Conservation (phyloP, 2,797 vertebrate species). For the Argentina silus region DNA sequence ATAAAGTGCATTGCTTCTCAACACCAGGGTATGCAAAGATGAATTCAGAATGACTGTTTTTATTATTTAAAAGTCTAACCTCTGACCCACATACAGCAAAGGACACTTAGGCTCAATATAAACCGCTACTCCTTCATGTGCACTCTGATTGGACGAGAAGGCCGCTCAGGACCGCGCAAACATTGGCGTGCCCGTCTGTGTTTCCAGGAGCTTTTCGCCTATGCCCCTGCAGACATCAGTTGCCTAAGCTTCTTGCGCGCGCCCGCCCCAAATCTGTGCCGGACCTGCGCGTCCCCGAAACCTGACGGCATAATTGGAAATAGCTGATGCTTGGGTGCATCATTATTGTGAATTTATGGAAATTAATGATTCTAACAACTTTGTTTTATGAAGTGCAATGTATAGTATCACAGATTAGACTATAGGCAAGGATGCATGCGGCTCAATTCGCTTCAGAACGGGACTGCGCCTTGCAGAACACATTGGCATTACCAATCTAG, state of each 20-base stretch:
- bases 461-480: background rate
- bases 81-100: constrained; percentile 69
- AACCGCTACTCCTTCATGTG: constrained; percentile 46
- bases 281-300: constrained; percentile 57
- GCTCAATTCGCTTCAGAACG: background rate
- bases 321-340: constrained; percentile 32
- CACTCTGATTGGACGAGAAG: constrained; percentile 62
- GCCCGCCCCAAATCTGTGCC: constrained; percentile 50
- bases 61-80: constrained; percentile 62
- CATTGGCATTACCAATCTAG: constrained; percentile 2
- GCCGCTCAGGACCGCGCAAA: constrained; percentile 46
- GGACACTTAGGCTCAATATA: constrained; percentile 51
- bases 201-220: constrained; percentile 69
- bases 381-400: background rate
- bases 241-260: constrained; percentile 35
- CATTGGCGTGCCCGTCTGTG: constrained; percentile 54
- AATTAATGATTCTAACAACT: background rate
- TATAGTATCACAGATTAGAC: background rate
- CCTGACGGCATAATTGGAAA: constrained; percentile 23
- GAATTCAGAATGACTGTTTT: constrained; percentile 2
- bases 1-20: background rate
- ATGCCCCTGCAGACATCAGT: constrained; percentile 37
- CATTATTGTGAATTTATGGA: constrained; percentile 15
- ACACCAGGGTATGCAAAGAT: background rate
- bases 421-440: background rate